Evolutionary conservation across 1,140 invertebrate species (phyloP).

Genomic region (Sipha flava): DNA sequence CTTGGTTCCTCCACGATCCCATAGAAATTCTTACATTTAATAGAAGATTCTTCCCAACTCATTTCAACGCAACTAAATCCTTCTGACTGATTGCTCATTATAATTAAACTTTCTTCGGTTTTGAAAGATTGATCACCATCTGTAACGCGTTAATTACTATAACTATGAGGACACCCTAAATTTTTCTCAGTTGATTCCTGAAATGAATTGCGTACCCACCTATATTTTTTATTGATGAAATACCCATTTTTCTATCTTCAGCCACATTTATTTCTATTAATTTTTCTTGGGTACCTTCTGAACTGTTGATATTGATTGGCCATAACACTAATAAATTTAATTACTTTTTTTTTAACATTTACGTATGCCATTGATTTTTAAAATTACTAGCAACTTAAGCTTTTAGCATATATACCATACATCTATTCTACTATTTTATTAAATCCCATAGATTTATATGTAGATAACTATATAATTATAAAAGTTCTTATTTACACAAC

Average conservation of each 20-base stretch:
- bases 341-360: slow-evolving; percentile 21
- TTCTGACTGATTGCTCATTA: not conserved
- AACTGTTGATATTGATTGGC: not conserved
- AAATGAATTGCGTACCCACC: slow-evolving; percentile 6
- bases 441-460: not conserved
- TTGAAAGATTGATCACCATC: slow-evolving; percentile 16
- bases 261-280: not conserved
- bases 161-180: not conserved
- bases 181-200: not conserved
- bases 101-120: slow-evolving; percentile 10
- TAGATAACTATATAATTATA: slow-evolving; percentile 1
- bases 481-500: not conserved
- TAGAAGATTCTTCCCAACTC: slow-evolving; percentile 27
- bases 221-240: not conserved
- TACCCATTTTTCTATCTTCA: not conserved
- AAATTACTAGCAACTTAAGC: not conserved
- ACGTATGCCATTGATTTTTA: not conserved
- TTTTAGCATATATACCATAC: slow-evolving; percentile 25
- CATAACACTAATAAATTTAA: slow-evolving; percentile 19
- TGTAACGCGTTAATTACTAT: slow-evolving; percentile 15
- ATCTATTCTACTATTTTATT: slow-evolving; percentile 23
- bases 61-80: slow-evolving; percentile 26
- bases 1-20: slow-evolving; percentile 49
- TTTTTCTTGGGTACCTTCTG: not conserved
- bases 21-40: slow-evolving; percentile 21